phyloP scores from a whole-genome alignment of 1,140 invertebrate genomes.

The Drosophila cardini region DNA sequence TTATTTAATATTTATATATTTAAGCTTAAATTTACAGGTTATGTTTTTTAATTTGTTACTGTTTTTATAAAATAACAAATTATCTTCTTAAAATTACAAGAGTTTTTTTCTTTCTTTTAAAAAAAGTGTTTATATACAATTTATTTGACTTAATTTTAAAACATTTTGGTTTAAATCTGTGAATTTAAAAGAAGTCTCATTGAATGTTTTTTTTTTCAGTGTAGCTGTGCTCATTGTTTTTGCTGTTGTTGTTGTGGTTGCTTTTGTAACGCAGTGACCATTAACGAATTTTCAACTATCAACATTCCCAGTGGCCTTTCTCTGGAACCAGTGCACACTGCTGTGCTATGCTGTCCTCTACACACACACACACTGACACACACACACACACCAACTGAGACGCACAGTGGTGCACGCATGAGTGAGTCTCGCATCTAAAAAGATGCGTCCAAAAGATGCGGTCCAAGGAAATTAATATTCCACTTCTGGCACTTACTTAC shows the following conservation, averaged over 20 bases:
- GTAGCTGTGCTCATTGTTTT: slow-evolving; percentile 17
- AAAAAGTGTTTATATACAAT: too few species aligned
- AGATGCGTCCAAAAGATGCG: slow-evolving; percentile 57
- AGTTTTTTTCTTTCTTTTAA: too few species aligned
- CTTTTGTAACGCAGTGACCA: slow-evolving; percentile 62
- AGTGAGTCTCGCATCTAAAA: slow-evolving; percentile 36
- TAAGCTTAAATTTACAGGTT: too few species aligned
- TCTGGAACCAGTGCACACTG: background rate
- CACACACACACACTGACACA: slow-evolving; percentile 31
- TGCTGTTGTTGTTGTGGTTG: slow-evolving; percentile 31
- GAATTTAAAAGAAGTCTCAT: too few species aligned
- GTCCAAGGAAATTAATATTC: slow-evolving; percentile 78
- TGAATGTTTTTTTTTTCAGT: background rate
- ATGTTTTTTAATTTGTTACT: background rate
- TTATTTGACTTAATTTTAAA: too few species aligned
- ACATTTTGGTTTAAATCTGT: too few species aligned
- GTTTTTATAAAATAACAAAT: too few species aligned
- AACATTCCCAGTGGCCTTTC: slow-evolving; percentile 55
- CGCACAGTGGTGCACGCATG: slow-evolving; percentile 58
- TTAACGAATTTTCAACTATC: slow-evolving; percentile 83
- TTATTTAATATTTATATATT: too few species aligned
- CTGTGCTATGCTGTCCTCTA: slow-evolving; percentile 45
- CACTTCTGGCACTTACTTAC: slow-evolving; percentile 81
- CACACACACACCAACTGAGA: background rate
- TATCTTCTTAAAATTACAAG: too few species aligned